A percentile compares a stretch with the other conserved stretches of the same genome.
Evolutionary conservation across 1,140 invertebrate genomes (phyloP).

Genomic region (Pygmarrhopalites habei): DNA sequence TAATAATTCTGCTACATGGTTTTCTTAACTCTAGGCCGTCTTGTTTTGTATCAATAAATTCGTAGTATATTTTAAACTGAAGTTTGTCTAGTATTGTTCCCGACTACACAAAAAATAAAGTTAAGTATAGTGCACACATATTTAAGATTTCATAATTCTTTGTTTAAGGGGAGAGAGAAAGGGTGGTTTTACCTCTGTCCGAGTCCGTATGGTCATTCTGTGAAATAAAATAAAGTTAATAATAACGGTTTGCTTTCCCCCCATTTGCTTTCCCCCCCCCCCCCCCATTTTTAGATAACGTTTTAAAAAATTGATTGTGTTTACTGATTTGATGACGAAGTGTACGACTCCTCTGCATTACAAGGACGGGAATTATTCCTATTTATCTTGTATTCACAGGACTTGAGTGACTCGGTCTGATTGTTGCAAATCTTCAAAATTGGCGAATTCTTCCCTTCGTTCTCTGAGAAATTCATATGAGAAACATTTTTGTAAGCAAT

Average conservation of each 20-base stretch:
- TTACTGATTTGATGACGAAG: background rate
- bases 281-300: too few relatives aligned
- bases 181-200: too few relatives aligned
- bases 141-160: too few relatives aligned
- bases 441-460: background rate
- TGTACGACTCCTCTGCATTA: background rate
- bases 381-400: conserved; percentile 8
- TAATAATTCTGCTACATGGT: background rate
- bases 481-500: too few relatives aligned
- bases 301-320: too few relatives aligned
- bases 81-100: conserved; percentile 4
- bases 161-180: too few relatives aligned
- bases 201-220: too few relatives aligned
- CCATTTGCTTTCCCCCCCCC: too few relatives aligned
- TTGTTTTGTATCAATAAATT: conserved; percentile 11
- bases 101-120: too few relatives aligned
- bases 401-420: background rate
- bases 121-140: too few relatives aligned
- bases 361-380: background rate
- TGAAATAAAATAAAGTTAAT: too few relatives aligned
- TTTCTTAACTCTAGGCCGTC: conserved; percentile 5
- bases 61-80: conserved; percentile 10
- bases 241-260: too few relatives aligned
- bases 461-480: background rate
- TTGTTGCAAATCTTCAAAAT: conserved; percentile 8